Conservation (phyloP, 2,113 vertebrate genomes). For the Bufo gargarizans region DNA sequence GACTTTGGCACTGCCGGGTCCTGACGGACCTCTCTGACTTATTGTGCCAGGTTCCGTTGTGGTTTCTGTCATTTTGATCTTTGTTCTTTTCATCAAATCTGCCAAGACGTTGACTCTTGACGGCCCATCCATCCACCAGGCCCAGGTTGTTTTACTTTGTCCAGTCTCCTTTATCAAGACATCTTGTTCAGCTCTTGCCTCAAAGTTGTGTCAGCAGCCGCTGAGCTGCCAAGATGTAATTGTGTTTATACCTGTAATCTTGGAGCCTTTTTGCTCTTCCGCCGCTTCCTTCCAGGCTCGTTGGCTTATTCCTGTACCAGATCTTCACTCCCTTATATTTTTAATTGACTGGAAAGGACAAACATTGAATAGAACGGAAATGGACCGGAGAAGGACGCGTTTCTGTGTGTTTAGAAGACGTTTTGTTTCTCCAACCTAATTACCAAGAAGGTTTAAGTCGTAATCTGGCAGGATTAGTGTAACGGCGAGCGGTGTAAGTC, state of each 20-base stretch:
- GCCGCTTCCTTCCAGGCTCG: background rate
- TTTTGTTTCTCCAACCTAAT: background rate
- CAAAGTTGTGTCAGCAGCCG: background rate
- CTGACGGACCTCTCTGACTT: too few relatives aligned
- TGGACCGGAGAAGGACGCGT: too few relatives aligned
- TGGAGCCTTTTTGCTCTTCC: background rate
- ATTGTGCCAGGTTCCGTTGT: too few relatives aligned
- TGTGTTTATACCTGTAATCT: constrained; percentile 15
- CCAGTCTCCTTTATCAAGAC: background rate
- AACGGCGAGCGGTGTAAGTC: background rate
- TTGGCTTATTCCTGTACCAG: constrained; percentile 8
- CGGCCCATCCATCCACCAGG: background rate
- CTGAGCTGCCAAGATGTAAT: constrained; percentile 13
- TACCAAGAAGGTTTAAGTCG: background rate
- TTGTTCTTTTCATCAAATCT: too few relatives aligned
- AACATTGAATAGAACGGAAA: background rate
- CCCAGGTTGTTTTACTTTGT: background rate
- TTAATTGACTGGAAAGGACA: constrained; percentile 5
- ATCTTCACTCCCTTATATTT: constrained; percentile 2
- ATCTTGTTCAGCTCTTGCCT: background rate
- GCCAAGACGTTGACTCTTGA: background rate
- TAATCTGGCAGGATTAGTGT: background rate
- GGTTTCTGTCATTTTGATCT: too few relatives aligned
- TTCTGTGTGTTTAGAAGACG: background rate
- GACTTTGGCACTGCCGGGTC: too few relatives aligned